Evolutionary conservation across 2,888 invertebrate species (phyloP).

Genomic region (Dascillus cervinus): DNA sequence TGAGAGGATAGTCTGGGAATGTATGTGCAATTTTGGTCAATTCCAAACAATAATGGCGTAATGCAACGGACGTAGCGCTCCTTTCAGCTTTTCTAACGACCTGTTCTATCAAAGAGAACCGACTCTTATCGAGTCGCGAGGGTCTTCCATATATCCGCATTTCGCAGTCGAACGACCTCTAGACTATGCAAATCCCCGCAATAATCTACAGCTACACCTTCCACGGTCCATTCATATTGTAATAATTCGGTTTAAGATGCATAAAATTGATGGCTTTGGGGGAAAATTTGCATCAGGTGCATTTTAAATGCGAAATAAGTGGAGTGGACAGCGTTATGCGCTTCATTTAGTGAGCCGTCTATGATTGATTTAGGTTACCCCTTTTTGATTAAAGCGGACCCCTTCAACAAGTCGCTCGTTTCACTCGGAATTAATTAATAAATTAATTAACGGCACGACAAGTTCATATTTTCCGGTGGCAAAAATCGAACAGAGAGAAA

Average conservation of each 20-base stretch:
- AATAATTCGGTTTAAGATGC: slow-evolving; percentile 34
- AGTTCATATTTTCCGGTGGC: no score
- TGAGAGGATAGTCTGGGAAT: slow-evolving; percentile 5
- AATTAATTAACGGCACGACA: no score
- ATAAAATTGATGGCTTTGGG: slow-evolving; percentile 36
- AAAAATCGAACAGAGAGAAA: no score
- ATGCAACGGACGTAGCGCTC: slow-evolving; percentile 14
- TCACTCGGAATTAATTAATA: no score
- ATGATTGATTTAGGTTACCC: no score
- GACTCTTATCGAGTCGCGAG: slow-evolving; percentile 10
- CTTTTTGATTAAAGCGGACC: no score
- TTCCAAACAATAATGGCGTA: slow-evolving; percentile 12
- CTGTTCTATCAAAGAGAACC: slow-evolving; percentile 17
- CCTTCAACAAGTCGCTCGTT: no score
- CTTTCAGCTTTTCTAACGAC: slow-evolving; percentile 16
- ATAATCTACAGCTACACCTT: slow-evolving; percentile 30
- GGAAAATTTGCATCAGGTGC: slow-evolving; percentile 29
- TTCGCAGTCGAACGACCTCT: slow-evolving; percentile 19
- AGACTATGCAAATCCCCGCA: slow-evolving; percentile 27
- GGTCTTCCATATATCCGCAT: slow-evolving; percentile 17
- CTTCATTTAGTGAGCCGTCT: slow-evolving; percentile 36
- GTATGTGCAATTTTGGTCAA: slow-evolving; percentile 13
- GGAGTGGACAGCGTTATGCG: slow-evolving; percentile 37
- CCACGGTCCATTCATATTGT: slow-evolving; percentile 31
- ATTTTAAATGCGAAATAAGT: slow-evolving; percentile 35